Evolutionary conservation across 2,797 vertebrate species (phyloP).

Genomic region (Bradypodion ventrale): DNA sequence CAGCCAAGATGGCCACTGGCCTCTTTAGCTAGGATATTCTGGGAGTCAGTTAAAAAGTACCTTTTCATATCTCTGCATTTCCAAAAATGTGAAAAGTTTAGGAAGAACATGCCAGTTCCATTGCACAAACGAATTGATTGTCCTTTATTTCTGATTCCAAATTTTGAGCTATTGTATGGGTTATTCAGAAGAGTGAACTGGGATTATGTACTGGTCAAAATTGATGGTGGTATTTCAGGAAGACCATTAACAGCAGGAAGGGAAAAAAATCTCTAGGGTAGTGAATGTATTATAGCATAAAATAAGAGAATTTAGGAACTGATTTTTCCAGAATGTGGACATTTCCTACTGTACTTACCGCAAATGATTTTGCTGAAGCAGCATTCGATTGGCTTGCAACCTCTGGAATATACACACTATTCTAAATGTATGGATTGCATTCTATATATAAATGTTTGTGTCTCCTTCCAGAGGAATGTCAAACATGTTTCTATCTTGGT

Average conservation of each 20-base stretch:
- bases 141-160: not conserved
- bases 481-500: not conserved
- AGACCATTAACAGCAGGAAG: not conserved
- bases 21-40: not conserved
- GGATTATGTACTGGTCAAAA: not conserved
- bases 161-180: not conserved
- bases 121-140: not conserved
- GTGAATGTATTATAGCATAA: not conserved
- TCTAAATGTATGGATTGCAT: not conserved
- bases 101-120: not conserved
- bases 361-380: conserved; percentile 1
- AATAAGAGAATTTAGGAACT: not conserved
- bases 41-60: not conserved
- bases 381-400: not conserved
- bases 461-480: conserved; percentile 9
- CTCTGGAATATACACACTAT: not conserved
- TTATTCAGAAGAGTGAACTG: not conserved
- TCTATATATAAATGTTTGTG: not conserved
- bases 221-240: not conserved
- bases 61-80: not conserved
- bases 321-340: not conserved
- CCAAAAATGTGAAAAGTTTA: not conserved
- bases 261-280: not conserved
- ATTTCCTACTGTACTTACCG: not conserved
- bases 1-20: not conserved